Evolutionary conservation across 2,888 invertebrate genomes (phyloP).

Genomic region (Hydraecia micacea): DNA sequence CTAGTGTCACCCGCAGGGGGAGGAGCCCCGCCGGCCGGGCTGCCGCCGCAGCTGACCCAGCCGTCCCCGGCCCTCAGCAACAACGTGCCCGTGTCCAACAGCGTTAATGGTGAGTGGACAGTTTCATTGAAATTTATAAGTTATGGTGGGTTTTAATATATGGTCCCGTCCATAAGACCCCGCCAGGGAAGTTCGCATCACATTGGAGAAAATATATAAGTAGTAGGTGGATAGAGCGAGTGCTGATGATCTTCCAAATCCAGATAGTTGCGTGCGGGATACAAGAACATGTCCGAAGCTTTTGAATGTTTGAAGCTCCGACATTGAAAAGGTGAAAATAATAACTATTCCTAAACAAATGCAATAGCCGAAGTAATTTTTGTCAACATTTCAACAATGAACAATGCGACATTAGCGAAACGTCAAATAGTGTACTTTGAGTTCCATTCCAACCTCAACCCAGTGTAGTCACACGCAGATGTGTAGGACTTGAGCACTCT

Average conservation of each 20-base stretch:
- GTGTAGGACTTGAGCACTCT: constrained; percentile 2
- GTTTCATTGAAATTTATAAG: background rate
- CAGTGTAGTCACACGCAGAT: background rate
- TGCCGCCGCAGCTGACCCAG: constrained; percentile 29
- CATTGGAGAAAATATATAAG: background rate
- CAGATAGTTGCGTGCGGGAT: too few relatives aligned
- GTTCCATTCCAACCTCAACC: too few relatives aligned
- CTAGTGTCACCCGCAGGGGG: constrained; percentile 13
- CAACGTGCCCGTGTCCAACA: constrained; percentile 73
- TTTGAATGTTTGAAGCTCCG: background rate
- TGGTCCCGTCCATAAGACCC: background rate
- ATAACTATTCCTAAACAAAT: background rate
- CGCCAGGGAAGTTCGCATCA: too few relatives aligned
- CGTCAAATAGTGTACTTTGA: background rate
- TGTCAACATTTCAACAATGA: background rate
- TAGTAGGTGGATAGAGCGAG: too few relatives aligned
- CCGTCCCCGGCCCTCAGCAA: constrained; percentile 71
- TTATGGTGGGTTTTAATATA: background rate
- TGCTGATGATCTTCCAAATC: background rate
- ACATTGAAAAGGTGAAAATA: background rate
- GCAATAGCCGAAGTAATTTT: background rate
- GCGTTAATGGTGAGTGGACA: constrained; percentile 73
- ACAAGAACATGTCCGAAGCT: background rate
- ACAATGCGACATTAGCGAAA: constrained; percentile 5
- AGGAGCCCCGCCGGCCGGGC: constrained; percentile 23